A percentile compares a stretch with the other conserved stretches of the same genome.
Evolutionary conservation across 1,140 invertebrate species (phyloP).

Genomic region (Andricus grossulariae): DNA sequence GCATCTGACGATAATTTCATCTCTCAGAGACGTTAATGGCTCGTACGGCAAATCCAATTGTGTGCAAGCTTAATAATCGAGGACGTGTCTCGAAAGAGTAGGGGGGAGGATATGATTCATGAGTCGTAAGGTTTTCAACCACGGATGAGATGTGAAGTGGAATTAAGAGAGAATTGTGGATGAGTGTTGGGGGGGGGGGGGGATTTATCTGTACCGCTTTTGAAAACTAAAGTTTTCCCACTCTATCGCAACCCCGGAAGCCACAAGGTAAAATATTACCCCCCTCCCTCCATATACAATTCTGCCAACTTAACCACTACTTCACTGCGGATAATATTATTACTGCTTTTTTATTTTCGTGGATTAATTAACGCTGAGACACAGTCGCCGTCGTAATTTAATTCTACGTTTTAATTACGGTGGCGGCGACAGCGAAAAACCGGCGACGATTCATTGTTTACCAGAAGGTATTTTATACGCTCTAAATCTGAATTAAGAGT

Average conservation of each 20-base stretch:
- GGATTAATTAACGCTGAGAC: constrained; percentile 51
- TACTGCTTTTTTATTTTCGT: constrained; percentile 44
- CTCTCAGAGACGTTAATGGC: constrained; percentile 23
- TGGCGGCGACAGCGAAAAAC: neutral
- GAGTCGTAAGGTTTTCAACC: constrained; percentile 38
- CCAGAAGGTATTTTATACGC: neutral
- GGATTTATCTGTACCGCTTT: neutral
- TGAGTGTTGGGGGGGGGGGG: too few species aligned
- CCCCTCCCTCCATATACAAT: neutral
- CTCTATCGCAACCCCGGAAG: too few species aligned
- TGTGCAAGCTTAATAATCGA: constrained; percentile 44
- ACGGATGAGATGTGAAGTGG: neutral
- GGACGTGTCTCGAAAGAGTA: constrained; percentile 30
- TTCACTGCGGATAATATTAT: constrained; percentile 41
- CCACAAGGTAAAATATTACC: too few species aligned
- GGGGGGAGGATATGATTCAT: constrained; percentile 28
- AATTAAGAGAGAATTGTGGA: neutral
- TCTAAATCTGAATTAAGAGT: neutral
- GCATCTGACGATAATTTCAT: constrained; percentile 25
- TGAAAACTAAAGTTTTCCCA: neutral
- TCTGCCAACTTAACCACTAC: constrained; percentile 16
- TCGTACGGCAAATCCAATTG: constrained; percentile 41
- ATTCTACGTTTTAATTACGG: constrained; percentile 48
- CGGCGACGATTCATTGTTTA: neutral
- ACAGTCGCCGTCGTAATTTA: constrained; percentile 45